Conservation (phyloP, 2,113 vertebrate genomes). For the Eidolon helvum region DNA sequence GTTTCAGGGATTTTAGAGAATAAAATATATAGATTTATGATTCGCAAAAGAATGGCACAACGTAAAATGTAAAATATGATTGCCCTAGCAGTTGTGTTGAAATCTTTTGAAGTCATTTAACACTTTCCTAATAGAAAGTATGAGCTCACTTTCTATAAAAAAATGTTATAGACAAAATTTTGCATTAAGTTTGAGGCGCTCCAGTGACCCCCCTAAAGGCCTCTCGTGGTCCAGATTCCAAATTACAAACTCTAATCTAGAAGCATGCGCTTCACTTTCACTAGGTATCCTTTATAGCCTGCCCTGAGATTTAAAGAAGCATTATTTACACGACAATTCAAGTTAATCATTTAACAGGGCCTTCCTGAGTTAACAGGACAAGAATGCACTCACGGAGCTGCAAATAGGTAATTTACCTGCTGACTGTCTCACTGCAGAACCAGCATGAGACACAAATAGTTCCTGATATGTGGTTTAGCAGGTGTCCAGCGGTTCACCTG, state of each 20-base stretch:
- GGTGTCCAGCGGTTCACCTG: background rate
- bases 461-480: background rate
- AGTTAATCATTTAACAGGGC: slow-evolving; percentile 4
- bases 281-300: background rate
- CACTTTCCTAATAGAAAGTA: background rate
- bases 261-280: background rate
- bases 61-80: background rate
- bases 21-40: background rate
- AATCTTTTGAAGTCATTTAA: background rate
- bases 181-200: background rate
- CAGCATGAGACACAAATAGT: background rate
- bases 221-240: background rate
- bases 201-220: background rate
- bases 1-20: background rate
- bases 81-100: background rate
- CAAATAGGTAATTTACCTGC: background rate
- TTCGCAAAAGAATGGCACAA: background rate
- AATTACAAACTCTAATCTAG: background rate
- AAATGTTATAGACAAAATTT: background rate
- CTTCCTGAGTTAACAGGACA: background rate
- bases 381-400: background rate
- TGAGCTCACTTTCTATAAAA: slow-evolving; percentile 19
- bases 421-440: background rate
- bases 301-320: background rate
- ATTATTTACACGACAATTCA: background rate